A percentile compares a stretch with the other conserved stretches of the same genome.
Conservation (phyloP, 2,113 vertebrate genomes). For the Leuciscus idus region DNA sequence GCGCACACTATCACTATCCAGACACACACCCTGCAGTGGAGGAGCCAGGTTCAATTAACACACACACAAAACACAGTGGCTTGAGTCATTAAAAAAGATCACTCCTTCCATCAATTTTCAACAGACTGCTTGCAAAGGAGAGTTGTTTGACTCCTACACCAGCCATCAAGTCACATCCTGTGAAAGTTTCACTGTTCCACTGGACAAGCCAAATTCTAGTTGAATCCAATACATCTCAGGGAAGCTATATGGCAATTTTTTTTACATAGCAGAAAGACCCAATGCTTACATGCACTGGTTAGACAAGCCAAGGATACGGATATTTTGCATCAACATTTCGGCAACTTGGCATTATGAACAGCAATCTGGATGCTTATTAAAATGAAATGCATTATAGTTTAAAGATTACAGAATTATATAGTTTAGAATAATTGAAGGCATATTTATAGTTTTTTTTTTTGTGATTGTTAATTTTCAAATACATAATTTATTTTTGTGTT, state of each 20-base stretch:
- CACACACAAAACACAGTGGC: background rate
- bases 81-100: background rate
- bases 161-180: background rate
- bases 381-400: background rate
- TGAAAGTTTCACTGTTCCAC: background rate
- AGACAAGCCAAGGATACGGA: background rate
- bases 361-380: background rate
- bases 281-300: background rate
- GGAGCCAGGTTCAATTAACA: background rate
- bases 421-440: background rate
- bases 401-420: background rate
- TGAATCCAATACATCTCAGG: conserved; percentile 14
- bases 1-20: background rate
- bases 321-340: background rate
- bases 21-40: background rate
- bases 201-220: conserved; percentile 2
- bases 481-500: background rate
- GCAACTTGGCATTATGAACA: background rate
- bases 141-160: background rate
- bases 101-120: background rate
- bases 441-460: background rate
- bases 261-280: background rate
- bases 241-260: background rate
- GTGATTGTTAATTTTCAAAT: background rate
- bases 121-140: background rate